Evolutionary conservation across 2,797 vertebrate species (phyloP), one percentile per base, ranked within the genome.

Genomic region (Gallinago stenura): DNA sequence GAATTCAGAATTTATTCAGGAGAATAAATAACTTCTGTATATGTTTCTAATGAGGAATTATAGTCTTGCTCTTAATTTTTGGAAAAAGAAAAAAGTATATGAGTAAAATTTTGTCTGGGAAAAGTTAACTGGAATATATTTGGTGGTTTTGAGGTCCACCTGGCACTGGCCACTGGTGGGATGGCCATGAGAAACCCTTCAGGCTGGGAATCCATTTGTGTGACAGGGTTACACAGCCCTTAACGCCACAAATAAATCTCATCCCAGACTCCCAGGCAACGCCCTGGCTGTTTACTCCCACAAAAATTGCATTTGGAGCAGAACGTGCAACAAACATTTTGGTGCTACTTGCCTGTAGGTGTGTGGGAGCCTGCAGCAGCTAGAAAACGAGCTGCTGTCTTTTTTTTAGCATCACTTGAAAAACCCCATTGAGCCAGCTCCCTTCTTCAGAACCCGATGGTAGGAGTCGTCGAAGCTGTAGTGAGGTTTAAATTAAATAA

Each of bases 401-500:
- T 72, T 81, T 79, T 79, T 92, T 87, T 76, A 84, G 48, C 30
- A 39, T 31, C 48, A 15, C 53, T 95, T 80, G 72, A 43, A 78
- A 83, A 37, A 39, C 39, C 31, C 37, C 9, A 14, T 46, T 89
- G 68, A 78, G 18, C 19, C 60, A 78, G 33, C 30, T 54, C 3
- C n/a, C 31, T 79, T 91, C 82, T 77, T 87, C 45, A 83, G 84
- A 92, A 87, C 25, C 53, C 48, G 78, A 41, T 75, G 53, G 83
- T 88, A 77, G 64, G 85, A 91, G 31, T 81, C 65, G 65, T 83
- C 88, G 83, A 93, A 93, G 53, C 41, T 83, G 53, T 65, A 77
- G 54, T 81, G 71, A 62, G 16, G 28, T 80, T 94, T 94, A 73
- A 95, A 96, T 64, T 84, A 77, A 85, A 41, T 31, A 64, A 62